phyloP scores from a whole-genome alignment of 2,797 vertebrate species.

The Selene dorsalis region DNA sequence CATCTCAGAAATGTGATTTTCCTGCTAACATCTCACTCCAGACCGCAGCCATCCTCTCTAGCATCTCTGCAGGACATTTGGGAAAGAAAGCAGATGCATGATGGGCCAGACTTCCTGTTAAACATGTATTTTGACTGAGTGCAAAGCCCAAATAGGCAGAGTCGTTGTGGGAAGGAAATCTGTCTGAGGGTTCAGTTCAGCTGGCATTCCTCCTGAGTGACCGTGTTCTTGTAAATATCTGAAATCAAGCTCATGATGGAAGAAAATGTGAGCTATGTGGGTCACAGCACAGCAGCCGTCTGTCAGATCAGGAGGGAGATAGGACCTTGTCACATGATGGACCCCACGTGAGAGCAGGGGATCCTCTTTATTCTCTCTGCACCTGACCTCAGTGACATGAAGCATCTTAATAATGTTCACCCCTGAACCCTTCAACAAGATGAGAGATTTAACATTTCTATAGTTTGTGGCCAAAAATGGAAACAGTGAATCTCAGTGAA shows the following conservation, averaged over 20 bases:
- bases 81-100: conserved; percentile 35
- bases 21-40: not conserved
- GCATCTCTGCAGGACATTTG: conserved; percentile 36
- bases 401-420: not conserved
- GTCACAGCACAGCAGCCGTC: conserved; percentile 41
- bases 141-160: conserved; percentile 35
- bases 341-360: not conserved
- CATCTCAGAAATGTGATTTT: conserved; percentile 18
- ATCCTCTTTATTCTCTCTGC: not conserved
- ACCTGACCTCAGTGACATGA: not conserved
- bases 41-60: not conserved
- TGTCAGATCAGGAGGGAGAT: conserved; percentile 20
- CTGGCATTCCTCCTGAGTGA: conserved; percentile 44
- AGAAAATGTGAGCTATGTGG: conserved; percentile 63
- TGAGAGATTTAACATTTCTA: not conserved
- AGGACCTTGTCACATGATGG: conserved; percentile 15
- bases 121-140: conserved; percentile 55
- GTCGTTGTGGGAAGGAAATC: conserved; percentile 35
- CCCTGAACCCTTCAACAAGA: not conserved
- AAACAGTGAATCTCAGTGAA: no score
- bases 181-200: conserved; percentile 34
- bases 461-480: not conserved
- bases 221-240: conserved; percentile 39
- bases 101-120: conserved; percentile 61
- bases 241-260: conserved; percentile 40